Base-by-base conservation (phyloP, 2,797 vertebrate species). In the Ceryle rudis region DNA sequence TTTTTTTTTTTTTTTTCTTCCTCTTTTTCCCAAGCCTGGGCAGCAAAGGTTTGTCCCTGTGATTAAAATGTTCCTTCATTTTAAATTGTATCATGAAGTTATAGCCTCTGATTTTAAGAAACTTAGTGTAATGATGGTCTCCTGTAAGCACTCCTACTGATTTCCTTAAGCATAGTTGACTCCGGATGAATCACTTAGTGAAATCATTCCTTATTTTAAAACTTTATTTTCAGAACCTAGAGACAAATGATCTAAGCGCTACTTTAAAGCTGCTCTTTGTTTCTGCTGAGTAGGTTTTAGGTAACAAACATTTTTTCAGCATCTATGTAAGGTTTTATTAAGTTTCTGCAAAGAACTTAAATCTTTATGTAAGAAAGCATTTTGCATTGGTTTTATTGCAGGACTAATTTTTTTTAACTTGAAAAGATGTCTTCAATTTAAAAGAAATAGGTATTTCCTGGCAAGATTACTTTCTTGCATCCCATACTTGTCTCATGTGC, bases 131-230 rank as follows among this genome's bases (percentile, higher is more conserved):
- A 81, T 2, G 55, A 42, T 29, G 65, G 67, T 62, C 81, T 83
- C 75, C 52, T 82, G 85, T 85, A 89, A 88, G 80, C 65, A 47
- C 86, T 69, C 67, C 57, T 93, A 52, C 42, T 51, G 81, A 71
- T 79, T 95, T 87, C 61, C 66, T 64, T 67, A 73, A 70, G 57
- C 39, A 6, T 62, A 84, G 81, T 51, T 82, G 92, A 83, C 86
- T 88, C 64, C 28, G 3, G 6, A 28, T 80, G 81, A 95, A 78
- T 91, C 58, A 79, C 91, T 86, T 75, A 75, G 70, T 83, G 77
- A 86, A 94, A 90, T 85, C 93, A 83, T 92, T 96, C 84, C 96
- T 95, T 81, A 26, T 64, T 58, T 78, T 79, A 92, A 94, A 86
- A 93, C 60, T 71, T 73, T 66, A 35, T 82, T 90, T 65, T 75